A percentile compares a stretch with the other conserved stretches of the same genome.
Evolutionary conservation across 1,140 invertebrate genomes (phyloP).

Genomic region (Nephila pilipes): DNA sequence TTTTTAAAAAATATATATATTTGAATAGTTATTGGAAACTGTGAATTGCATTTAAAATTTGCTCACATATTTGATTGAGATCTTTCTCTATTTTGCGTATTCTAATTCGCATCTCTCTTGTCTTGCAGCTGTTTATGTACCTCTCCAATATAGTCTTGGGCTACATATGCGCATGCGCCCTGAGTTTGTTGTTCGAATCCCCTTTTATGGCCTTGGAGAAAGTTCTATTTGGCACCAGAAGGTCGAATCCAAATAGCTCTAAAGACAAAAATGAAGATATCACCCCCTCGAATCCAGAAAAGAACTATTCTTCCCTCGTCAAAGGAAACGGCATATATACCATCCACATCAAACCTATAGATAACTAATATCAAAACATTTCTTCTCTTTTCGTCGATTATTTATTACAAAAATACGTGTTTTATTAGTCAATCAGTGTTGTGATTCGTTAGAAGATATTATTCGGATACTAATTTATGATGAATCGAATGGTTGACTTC

Average conservation of each 20-base stretch:
- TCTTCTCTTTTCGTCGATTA: too few relatives aligned
- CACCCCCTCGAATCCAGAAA: background rate
- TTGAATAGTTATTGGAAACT: too few relatives aligned
- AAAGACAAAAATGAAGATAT: background rate
- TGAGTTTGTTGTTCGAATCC: slow-evolving; percentile 80
- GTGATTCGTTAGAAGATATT: too few relatives aligned
- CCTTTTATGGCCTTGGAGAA: slow-evolving; percentile 80
- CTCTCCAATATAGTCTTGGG: slow-evolving; percentile 79
- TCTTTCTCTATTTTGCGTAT: too few relatives aligned
- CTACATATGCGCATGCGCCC: slow-evolving; percentile 79
- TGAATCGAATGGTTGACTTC: too few relatives aligned
- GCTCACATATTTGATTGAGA: too few relatives aligned
- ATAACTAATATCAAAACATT: background rate
- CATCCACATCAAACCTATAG: background rate
- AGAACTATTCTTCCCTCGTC: background rate
- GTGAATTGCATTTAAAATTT: too few relatives aligned
- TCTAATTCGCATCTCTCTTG: background rate
- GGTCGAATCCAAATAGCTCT: too few relatives aligned
- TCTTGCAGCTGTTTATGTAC: slow-evolving; percentile 64
- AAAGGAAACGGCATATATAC: background rate
- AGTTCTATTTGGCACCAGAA: slow-evolving; percentile 62
- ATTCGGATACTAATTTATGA: too few relatives aligned
- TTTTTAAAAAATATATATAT: too few relatives aligned
- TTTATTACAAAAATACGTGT: too few relatives aligned
- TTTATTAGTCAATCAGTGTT: too few relatives aligned